Percentiles rank a stretch among this genome's conserved stretches.
phyloP scores from a whole-genome alignment of 2,797 vertebrate species.

The Hozukius guyotensis region DNA sequence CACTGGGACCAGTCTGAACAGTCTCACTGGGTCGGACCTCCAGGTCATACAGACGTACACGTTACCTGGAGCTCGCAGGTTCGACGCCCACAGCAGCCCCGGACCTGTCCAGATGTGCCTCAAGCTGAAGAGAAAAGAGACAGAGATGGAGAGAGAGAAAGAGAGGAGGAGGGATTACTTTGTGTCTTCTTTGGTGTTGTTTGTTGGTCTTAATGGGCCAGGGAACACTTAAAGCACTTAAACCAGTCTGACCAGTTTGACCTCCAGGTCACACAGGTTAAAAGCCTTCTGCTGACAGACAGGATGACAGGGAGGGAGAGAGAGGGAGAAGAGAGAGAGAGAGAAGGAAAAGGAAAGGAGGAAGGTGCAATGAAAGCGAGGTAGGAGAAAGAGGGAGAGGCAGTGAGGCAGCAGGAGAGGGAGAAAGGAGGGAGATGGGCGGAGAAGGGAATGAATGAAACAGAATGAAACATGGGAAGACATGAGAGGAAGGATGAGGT shows the following conservation, averaged over 20 bases:
- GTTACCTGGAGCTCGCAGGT: slow-evolving; percentile 44
- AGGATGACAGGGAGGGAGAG: slow-evolving; percentile 33
- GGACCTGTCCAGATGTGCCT: slow-evolving; percentile 52
- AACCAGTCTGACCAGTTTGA: slow-evolving; percentile 73
- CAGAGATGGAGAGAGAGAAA: slow-evolving; percentile 10
- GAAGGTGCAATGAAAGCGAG: not conserved
- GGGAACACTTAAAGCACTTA: slow-evolving; percentile 79
- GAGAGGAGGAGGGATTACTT: slow-evolving; percentile 31
- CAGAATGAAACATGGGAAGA: too few species aligned
- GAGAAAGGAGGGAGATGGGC: not conserved
- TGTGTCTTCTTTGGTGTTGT: slow-evolving; percentile 67
- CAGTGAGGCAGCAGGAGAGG: not conserved
- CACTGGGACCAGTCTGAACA: slow-evolving; percentile 54
- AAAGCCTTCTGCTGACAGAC: slow-evolving; percentile 77
- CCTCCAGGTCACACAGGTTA: slow-evolving; percentile 69
- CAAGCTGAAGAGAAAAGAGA: slow-evolving; percentile 22
- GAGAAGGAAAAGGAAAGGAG: not conserved
- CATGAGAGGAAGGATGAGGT: too few species aligned
- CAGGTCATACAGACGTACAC: slow-evolving; percentile 37
- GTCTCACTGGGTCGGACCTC: slow-evolving; percentile 20
- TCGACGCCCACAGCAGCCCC: not conserved
- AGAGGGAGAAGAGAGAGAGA: slow-evolving; percentile 21
- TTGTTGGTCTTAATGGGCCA: slow-evolving; percentile 77
- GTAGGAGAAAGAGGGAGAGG: slow-evolving; percentile 20
- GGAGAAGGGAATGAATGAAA: not conserved